phyloP scores from a whole-genome alignment of 2,888 invertebrate species.

The Leptopilina myrica region DNA sequence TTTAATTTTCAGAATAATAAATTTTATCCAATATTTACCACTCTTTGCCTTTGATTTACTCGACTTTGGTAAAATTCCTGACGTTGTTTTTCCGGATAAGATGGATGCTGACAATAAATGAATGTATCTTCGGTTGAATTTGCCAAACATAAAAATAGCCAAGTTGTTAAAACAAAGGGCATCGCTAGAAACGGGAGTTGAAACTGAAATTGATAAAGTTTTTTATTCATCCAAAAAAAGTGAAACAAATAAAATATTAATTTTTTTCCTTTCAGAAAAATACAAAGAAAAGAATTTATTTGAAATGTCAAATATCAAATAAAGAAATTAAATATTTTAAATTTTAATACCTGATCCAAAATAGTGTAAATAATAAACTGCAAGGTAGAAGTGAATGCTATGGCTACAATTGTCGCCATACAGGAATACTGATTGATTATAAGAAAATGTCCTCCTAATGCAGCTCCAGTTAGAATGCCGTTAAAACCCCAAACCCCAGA shows the following conservation, averaged over 20 bases:
- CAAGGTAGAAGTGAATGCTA: slow-evolving; percentile 71
- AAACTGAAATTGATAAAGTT: slow-evolving; percentile 55
- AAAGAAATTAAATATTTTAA: background rate
- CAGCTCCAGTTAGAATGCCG: slow-evolving; percentile 73
- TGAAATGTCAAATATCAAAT: background rate
- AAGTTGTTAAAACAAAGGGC: slow-evolving; percentile 71
- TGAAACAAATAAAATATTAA: background rate
- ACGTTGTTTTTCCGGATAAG: slow-evolving; percentile 73
- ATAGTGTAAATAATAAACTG: slow-evolving; percentile 69
- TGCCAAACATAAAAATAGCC: slow-evolving; percentile 73
- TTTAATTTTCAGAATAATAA: too few species aligned
- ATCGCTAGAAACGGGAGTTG: slow-evolving; percentile 70
- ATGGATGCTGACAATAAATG: slow-evolving; percentile 62
- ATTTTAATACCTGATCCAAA: slow-evolving; percentile 55
- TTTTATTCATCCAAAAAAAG: background rate
- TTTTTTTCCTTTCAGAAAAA: too few species aligned
- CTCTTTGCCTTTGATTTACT: background rate
- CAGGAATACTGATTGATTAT: slow-evolving; percentile 73
- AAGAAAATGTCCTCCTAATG: slow-evolving; percentile 74
- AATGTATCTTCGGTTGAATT: slow-evolving; percentile 61
- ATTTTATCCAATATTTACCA: background rate
- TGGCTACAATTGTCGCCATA: slow-evolving; percentile 67
- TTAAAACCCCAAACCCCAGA: slow-evolving; percentile 77
- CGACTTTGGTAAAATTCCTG: slow-evolving; percentile 56
- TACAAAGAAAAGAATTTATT: background rate